A percentile compares a stretch with the other conserved stretches of the same genome.
These are phyloP conservation scores for Adelges cooleyi DNA, from an alignment of 1,140 invertebrate species.

Conservation along the genomic window DNA sequence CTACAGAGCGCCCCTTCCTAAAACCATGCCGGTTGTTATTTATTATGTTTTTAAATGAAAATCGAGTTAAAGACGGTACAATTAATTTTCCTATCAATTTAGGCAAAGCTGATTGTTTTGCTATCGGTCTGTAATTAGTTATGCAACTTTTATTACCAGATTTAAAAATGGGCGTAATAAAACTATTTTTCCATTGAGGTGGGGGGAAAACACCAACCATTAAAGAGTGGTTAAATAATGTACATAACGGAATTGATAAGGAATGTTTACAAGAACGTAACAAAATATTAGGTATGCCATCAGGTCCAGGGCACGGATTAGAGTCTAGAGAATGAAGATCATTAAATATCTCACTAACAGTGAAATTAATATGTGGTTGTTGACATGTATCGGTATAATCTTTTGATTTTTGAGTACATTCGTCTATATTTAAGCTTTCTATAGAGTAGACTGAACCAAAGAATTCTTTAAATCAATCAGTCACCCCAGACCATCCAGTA, in stretches of 20 bases:
- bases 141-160: neutral
- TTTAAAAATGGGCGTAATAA: neutral
- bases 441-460: neutral
- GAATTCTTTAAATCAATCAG: neutral
- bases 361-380: neutral
- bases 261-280: neutral
- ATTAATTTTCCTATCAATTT: neutral
- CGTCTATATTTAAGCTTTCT: neutral
- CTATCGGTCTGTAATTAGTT: neutral
- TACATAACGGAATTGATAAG: neutral
- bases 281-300: neutral
- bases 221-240: neutral
- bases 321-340: neutral
- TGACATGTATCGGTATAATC: neutral
- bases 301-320: neutral
- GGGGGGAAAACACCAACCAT: neutral
- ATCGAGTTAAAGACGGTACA: neutral
- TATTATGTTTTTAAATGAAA: neutral
- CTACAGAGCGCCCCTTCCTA: neutral
- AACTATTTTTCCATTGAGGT: neutral
- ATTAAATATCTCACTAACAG: neutral
- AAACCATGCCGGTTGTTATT: neutral
- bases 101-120: neutral
- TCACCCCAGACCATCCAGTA: neutral
- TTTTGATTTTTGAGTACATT: neutral